Percentiles rank a stretch among this genome's conserved stretches.
phyloP scores from a whole-genome alignment of 2,797 vertebrate species.

The Taenioides sp. region DNA sequence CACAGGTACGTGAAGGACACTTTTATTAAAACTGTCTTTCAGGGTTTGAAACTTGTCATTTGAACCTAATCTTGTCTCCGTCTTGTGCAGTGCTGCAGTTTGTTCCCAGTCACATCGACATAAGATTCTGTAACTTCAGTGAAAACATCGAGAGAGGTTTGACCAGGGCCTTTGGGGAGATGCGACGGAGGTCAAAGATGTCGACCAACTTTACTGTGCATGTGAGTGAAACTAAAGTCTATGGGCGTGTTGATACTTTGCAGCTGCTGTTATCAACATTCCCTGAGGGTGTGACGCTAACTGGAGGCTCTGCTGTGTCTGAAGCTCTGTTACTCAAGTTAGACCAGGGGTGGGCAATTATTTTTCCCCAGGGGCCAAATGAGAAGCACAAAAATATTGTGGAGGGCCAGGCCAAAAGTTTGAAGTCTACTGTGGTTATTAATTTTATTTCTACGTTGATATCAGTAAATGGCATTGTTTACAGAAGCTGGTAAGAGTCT shows the following conservation, averaged over 20 bases:
- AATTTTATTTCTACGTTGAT: too few species aligned
- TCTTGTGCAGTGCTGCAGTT: conserved; percentile 90
- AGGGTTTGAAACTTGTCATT: neutral
- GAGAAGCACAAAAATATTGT: too few species aligned
- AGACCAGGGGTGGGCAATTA: too few species aligned
- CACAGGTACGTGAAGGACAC: conserved; percentile 80
- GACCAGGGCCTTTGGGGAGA: conserved; percentile 86
- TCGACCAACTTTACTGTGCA: conserved; percentile 89
- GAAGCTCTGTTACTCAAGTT: too few species aligned
- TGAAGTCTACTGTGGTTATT: too few species aligned
- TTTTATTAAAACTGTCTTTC: conserved; percentile 11
- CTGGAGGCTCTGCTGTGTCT: neutral
- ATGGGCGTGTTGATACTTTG: neutral
- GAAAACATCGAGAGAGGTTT: conserved; percentile 88
- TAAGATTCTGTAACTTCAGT: conserved; percentile 90
- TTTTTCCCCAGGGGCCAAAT: too few species aligned
- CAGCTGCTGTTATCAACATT: too few species aligned
- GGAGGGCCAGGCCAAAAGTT: too few species aligned
- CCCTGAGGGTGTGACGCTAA: neutral
- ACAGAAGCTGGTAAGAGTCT: too few species aligned
- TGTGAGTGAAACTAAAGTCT: conserved; percentile 71
- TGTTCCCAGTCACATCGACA: conserved; percentile 87
- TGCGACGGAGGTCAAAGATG: conserved; percentile 80
- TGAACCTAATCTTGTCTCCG: neutral
- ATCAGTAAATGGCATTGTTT: too few species aligned